Percentiles rank a stretch among this genome's conserved stretches.
Conservation (phyloP, 2,113 vertebrate species). For the Triplophysa rosa region DNA sequence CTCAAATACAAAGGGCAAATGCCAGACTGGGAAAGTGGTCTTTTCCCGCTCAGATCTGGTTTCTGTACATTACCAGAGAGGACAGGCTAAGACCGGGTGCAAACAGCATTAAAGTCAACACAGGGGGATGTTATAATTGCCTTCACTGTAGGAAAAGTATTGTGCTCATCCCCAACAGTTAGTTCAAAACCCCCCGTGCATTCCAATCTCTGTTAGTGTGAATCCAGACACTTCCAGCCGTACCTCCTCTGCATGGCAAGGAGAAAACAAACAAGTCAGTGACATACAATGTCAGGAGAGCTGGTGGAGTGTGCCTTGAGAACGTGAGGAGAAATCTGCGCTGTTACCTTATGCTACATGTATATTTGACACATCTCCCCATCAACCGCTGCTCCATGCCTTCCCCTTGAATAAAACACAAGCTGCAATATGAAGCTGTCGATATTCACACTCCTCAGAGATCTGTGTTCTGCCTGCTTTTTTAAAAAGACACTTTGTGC, state of each 20-base stretch:
- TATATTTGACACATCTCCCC: constrained; percentile 19
- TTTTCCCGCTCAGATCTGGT: constrained; percentile 14
- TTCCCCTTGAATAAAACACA: not conserved
- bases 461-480: not conserved
- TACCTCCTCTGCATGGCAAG: constrained; percentile 1
- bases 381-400: constrained; percentile 5
- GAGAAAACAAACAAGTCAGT: constrained; percentile 25
- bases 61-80: constrained; percentile 1
- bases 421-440: not conserved
- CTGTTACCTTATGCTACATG: constrained; percentile 21
- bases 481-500: not conserved
- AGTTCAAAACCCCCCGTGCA: not conserved
- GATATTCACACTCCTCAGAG: not conserved
- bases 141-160: constrained; percentile 5
- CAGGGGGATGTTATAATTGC: constrained; percentile 31
- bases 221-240: constrained; percentile 14
- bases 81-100: not conserved
- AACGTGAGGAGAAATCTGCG: not conserved
- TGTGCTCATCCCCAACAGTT: constrained; percentile 9
- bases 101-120: not conserved
- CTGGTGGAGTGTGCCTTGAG: constrained; percentile 5
- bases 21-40: not conserved
- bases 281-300: constrained; percentile 24
- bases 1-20: not conserved
- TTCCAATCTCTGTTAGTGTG: constrained; percentile 14